These are phyloP conservation scores for Opisthocomus hoazin DNA, from an alignment of 2,113 vertebrate genomes.

Conservation along the genomic window DNA sequence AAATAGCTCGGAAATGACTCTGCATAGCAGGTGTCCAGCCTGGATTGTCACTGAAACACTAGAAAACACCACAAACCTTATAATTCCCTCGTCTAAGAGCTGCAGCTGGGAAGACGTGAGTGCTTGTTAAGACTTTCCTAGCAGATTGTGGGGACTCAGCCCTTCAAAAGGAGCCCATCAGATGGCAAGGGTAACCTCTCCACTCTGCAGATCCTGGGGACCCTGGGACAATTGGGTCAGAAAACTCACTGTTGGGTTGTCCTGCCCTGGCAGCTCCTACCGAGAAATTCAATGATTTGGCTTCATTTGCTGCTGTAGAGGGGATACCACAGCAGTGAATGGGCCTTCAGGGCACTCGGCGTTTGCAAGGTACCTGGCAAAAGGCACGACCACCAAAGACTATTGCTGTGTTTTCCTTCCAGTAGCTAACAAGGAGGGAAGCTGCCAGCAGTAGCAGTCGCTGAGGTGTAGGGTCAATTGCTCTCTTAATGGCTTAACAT, in stretches of 20 bases:
- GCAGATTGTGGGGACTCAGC: no score
- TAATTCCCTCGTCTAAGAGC: not conserved
- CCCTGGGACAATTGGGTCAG: not conserved
- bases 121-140: not conserved
- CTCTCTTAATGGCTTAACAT: not conserved
- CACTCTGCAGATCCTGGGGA: not conserved
- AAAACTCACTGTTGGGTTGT: not conserved
- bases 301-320: not conserved
- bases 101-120: not conserved
- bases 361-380: not conserved
- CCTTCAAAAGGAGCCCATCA: rapidly evolving
- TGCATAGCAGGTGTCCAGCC: not conserved
- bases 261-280: not conserved
- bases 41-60: not conserved
- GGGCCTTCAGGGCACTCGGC: not conserved
- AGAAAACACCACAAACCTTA: not conserved
- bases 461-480: not conserved
- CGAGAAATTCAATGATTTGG: not conserved
- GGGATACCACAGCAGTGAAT: not conserved
- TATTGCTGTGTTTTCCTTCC: not conserved
- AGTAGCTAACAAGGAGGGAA: not conserved
- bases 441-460: not conserved
- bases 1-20: not conserved
- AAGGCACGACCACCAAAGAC: not conserved
- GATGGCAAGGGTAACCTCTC: not conserved